phyloP scores from a whole-genome alignment of 2,113 vertebrate species.

The Anoplopoma fimbria region DNA sequence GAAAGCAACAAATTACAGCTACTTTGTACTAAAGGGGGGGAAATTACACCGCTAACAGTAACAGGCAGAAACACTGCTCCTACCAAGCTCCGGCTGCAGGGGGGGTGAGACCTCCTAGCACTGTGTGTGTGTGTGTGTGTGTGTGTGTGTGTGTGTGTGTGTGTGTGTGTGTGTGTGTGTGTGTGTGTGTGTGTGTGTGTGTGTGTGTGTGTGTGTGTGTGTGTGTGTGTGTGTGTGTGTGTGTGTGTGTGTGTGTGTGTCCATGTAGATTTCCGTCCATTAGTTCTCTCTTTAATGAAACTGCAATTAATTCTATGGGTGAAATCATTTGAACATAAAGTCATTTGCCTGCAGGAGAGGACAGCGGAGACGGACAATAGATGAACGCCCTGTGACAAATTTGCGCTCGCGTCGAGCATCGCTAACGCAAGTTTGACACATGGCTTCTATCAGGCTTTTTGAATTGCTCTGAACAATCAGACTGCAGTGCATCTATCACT shows the following conservation, averaged over 20 bases:
- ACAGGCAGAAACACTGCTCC: constrained; percentile 40
- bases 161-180: constrained; percentile 14
- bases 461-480: constrained; percentile 11
- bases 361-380: constrained; percentile 6
- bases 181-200: constrained; percentile 14
- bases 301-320: constrained; percentile 47
- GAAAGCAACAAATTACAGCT: constrained; percentile 39
- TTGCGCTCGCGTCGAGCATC: not conserved
- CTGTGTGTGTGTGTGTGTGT: constrained; percentile 27
- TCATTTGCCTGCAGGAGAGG: constrained; percentile 45
- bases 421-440: constrained; percentile 17
- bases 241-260: constrained; percentile 16
- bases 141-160: constrained; percentile 13
- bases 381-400: constrained; percentile 10
- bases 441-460: not conserved
- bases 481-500: not conserved
- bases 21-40: constrained; percentile 28
- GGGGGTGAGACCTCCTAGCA: constrained; percentile 15
- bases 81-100: constrained; percentile 37
- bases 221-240: constrained; percentile 5
- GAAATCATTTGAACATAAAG: constrained; percentile 59
- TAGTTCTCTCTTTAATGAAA: constrained; percentile 55
- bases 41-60: constrained; percentile 53
- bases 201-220: constrained; percentile 13
- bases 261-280: constrained; percentile 24